A percentile compares a stretch with the other conserved stretches of the same genome.
phyloP scores from a whole-genome alignment of 2,113 vertebrate genomes.

The Lagopus leucura region DNA sequence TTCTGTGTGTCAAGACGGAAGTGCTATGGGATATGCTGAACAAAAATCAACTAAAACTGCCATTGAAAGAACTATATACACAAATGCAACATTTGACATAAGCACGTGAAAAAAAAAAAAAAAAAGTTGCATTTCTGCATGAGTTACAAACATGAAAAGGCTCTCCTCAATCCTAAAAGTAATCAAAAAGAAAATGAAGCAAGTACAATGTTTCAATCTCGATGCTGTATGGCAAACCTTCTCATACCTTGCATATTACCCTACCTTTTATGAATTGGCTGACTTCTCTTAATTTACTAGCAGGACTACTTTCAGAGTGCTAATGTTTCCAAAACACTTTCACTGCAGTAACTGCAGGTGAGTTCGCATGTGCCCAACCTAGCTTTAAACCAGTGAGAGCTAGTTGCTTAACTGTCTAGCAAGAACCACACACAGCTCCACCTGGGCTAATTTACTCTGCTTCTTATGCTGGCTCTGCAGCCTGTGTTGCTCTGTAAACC shows the following conservation, averaged over 20 bases:
- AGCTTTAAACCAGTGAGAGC: not conserved
- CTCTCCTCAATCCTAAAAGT: not conserved
- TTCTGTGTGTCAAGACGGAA: conserved; percentile 55
- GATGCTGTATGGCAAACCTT: not conserved
- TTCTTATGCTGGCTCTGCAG: not conserved
- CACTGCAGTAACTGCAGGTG: not conserved
- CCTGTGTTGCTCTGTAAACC: not conserved
- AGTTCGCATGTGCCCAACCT: not conserved
- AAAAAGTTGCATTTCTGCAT: not conserved
- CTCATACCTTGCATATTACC: not conserved
- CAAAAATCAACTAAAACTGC: conserved; percentile 60
- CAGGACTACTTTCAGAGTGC: not conserved
- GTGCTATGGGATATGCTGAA: conserved; percentile 30
- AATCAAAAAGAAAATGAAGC: conserved; percentile 2
- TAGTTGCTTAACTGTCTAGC: not conserved
- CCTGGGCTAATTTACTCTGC: not conserved
- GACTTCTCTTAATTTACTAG: not conserved
- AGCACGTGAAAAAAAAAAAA: not conserved
- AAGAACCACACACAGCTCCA: not conserved
- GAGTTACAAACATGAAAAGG: conserved; percentile 27
- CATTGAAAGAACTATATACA: conserved; percentile 20
- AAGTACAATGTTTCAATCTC: not conserved
- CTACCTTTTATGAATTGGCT: not conserved
- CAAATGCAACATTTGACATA: not conserved
- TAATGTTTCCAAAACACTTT: not conserved